Base-by-base conservation (phyloP, 2,797 vertebrate genomes). In the Helostoma temminkii region DNA sequence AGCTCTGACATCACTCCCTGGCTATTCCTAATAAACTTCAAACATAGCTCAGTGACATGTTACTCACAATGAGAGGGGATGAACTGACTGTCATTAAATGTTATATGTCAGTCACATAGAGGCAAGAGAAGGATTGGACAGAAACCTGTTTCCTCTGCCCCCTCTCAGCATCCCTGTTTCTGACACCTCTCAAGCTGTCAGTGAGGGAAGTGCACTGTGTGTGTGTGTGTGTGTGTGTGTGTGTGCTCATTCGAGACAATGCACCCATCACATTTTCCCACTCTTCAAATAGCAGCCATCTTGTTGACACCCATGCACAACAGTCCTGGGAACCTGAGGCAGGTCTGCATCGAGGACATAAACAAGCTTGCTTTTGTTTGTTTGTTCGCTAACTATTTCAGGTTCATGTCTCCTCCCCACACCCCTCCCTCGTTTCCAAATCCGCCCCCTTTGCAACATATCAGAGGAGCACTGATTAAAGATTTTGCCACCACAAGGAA, bases 401-500 rank as follows among this genome's bases (percentile, higher is more conserved):
- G 53, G 53, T 47, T 59, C 39, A 71, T 56, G 28, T 57, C 36
- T 47, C 62, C 55, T 12, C 19, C 28, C 10, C 9, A 36, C 5
- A n/a, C 54, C 48, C 16, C 21, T 24, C 11, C 10, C 30, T 3
- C 25, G 15, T 46, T 39, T 50, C 18, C 43, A 36, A 66, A 55
- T 39, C 53, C 5, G 11, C 43, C 67, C n/a, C 36, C 46, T 71
- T 79, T 43, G 45, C 48, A 46, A 14, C 60, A 52, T 64, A 58
- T 61, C 24, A 22, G 59, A 39, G 71, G 74, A 78, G 61, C 42
- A 14, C 68, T 84, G 81, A 91, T 91, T 81, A 89, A 88, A 85
- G 73, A 47, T 66, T 69, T 76, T 24, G 36, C 52, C 62, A 53
- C 53, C 15, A 43, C 6, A 0, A 77, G 65, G 43, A 79, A 24